Conservation (phyloP, 1,140 invertebrate species). For the Drosophila bocki region DNA sequence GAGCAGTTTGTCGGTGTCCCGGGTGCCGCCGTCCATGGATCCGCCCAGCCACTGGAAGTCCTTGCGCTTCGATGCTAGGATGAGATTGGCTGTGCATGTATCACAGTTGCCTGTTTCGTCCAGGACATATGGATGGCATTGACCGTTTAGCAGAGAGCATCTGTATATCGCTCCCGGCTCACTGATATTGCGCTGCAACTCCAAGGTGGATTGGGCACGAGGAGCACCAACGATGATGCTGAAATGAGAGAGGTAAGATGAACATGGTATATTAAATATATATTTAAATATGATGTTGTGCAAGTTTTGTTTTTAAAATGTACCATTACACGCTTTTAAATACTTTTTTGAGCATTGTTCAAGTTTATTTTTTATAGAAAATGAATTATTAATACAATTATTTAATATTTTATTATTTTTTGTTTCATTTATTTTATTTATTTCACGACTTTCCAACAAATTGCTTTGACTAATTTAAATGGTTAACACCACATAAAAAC, state of each 20-base stretch:
- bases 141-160: conserved; percentile 54
- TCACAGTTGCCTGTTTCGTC: conserved; percentile 69
- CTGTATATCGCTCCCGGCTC: conserved; percentile 82
- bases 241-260: not conserved
- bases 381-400: no score
- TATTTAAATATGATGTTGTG: no score
- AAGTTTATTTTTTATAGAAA: no score
- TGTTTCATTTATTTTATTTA: not conserved
- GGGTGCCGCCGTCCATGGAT: conserved; percentile 78
- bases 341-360: no score
- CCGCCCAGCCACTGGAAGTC: conserved; percentile 81
- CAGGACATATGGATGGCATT: conserved; percentile 74
- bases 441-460: not conserved
- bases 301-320: no score
- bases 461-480: conserved; percentile 6
- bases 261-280: not conserved
- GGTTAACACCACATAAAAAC: not conserved
- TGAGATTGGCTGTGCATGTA: no score
- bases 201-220: conserved; percentile 79
- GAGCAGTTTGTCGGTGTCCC: conserved; percentile 72
- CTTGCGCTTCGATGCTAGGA: no score
- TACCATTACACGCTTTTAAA: no score
- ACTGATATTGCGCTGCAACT: conserved; percentile 71
- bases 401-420: not conserved
- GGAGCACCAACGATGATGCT: conserved; percentile 83